These are phyloP conservation scores for Hemicrepidius hirtus DNA, from an alignment of 2,888 invertebrate genomes.

Conservation along the genomic window DNA sequence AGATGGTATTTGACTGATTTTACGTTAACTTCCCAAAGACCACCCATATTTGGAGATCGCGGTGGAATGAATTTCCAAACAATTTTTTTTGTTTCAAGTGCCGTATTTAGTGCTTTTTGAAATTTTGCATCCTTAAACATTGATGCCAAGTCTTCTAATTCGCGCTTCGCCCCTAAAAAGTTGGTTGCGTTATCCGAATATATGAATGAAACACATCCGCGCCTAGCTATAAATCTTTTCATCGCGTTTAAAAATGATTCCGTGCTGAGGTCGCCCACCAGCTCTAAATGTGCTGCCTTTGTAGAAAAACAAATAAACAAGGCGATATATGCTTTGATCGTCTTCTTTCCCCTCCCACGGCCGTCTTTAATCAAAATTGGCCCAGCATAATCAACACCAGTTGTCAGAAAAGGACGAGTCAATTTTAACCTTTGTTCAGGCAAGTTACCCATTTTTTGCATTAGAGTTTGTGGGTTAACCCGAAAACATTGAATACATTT, in stretches of 20 bases:
- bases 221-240: conserved; percentile 61
- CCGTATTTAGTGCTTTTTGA: conserved; percentile 40
- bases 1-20: too few species aligned
- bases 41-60: conserved; percentile 59
- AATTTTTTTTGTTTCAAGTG: conserved; percentile 51
- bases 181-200: conserved; percentile 65
- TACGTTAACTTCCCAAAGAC: conserved; percentile 61
- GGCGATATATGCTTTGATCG: conserved; percentile 54
- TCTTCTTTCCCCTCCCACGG: conserved; percentile 43
- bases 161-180: conserved; percentile 62
- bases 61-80: conserved; percentile 54
- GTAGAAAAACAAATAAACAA: conserved; percentile 60
- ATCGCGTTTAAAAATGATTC: conserved; percentile 61
- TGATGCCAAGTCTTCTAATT: neutral
- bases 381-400: conserved; percentile 59
- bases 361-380: conserved; percentile 53
- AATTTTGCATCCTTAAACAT: conserved; percentile 3
- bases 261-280: conserved; percentile 59
- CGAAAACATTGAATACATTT: conserved; percentile 48
- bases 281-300: conserved; percentile 64
- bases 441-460: conserved; percentile 50
- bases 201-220: conserved; percentile 57
- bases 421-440: conserved; percentile 40
- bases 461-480: conserved; percentile 39
- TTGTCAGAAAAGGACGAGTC: conserved; percentile 39